These are phyloP conservation scores for Pelosia muscerda DNA, from an alignment of 2,888 invertebrate species.

Conservation along the genomic window DNA sequence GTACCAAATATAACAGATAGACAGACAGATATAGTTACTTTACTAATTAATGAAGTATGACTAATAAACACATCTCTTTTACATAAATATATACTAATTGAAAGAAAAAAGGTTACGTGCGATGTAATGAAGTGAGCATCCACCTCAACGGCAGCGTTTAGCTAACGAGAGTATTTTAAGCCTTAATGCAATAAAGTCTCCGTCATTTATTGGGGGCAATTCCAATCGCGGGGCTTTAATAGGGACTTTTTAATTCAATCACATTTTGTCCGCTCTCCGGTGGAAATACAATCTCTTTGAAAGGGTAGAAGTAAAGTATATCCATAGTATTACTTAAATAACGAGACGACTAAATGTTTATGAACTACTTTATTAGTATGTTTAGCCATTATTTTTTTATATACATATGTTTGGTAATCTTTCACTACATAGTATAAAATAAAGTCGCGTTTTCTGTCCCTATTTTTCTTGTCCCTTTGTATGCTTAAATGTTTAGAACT, in stretches of 20 bases:
- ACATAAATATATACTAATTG: neutral
- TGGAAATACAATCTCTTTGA: conserved; percentile 1
- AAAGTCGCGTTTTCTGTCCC: no score
- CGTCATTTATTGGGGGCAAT: conserved; percentile 20
- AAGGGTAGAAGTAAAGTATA: neutral
- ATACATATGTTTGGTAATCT: no score
- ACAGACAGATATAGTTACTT: no score
- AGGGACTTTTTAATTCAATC: conserved; percentile 19
- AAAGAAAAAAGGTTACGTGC: neutral
- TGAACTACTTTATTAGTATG: neutral
- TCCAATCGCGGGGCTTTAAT: conserved; percentile 14
- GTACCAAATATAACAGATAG: no score
- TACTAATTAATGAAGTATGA: no score
- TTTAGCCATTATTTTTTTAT: neutral
- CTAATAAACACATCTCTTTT: no score
- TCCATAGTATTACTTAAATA: neutral
- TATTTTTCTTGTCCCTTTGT: no score
- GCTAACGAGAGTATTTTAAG: conserved; percentile 16
- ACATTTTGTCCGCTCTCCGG: conserved; percentile 6
- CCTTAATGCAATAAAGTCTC: conserved; percentile 21
- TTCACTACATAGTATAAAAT: no score
- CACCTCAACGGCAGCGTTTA: conserved; percentile 10
- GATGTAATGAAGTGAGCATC: neutral
- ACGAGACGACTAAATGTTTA: neutral
- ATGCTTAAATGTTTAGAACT: no score